Base-by-base conservation (phyloP, 2,113 vertebrate genomes). In the Heloderma charlesbogerti region DNA sequence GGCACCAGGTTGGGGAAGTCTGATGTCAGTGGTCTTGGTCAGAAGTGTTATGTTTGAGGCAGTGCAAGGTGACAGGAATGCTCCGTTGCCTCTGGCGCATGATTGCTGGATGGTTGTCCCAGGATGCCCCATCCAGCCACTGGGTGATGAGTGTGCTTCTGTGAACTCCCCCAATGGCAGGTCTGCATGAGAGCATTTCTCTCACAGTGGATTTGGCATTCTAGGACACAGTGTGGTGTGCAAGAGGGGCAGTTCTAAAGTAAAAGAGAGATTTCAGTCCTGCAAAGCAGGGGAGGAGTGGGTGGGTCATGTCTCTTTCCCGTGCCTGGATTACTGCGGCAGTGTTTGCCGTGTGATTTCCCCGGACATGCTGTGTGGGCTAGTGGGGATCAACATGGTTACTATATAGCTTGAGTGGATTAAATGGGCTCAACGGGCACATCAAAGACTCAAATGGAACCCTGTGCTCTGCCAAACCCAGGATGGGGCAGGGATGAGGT, bases 401-500 rank as follows among this genome's bases (percentile, higher is more conserved):
- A 43, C 66, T 6, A 1, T 4, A 4, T 69, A 27, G 83, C 27
- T 85, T 31, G 12, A 45, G 51, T 20, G 37, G 0, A 10, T 63
- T 15, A 20, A 9, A 34, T 20, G 9, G 6, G 3, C 40, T 34
- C 9, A 60, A 27, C 0, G 3, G 74, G 37, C 1, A 2, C 72
- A 29, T 40, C 74, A 27, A 20, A 29, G 75, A 43, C 75, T 18
- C 71, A 20, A 4, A 78, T 18, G 0, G 8, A 18, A 12, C 22
- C 45, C 84, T 37, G 43, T 37, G 31, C 43, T 15, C 31, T 60
- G 22, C 40, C 40, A 16, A 43, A 20, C n/a, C 37, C 15, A 22
- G 4, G 48, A 29, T 7, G 71, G n/a, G 10, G 15, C 12, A 3
- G 15, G 51, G 6, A 27, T n/a, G 1, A 3, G 4, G 3, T 2